phyloP scores from a whole-genome alignment of 2,888 invertebrate species.

The Nomada flava region DNA sequence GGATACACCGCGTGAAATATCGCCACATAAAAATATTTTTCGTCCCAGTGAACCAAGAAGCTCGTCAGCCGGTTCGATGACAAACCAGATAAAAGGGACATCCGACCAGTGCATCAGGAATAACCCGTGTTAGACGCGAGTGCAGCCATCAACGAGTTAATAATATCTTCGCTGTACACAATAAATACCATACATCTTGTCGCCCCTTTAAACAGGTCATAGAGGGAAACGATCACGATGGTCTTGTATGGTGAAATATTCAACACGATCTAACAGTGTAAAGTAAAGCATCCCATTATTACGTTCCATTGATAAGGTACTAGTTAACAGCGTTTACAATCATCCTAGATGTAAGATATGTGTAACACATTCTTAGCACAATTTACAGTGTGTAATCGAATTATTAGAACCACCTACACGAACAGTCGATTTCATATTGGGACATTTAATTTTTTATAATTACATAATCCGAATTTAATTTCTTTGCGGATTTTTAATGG shows the following conservation, averaged over 20 bases:
- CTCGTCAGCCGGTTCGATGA: slow-evolving; percentile 9
- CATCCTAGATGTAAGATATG: too few relatives aligned
- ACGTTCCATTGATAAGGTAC: slow-evolving; percentile 1
- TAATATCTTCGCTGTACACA: slow-evolving; percentile 30
- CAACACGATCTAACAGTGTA: not conserved
- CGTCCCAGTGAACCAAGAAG: not conserved
- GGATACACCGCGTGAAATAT: not conserved
- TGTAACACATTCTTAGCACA: too few relatives aligned
- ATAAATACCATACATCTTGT: slow-evolving; percentile 37
- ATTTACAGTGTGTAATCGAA: too few relatives aligned
- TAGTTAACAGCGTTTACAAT: too few relatives aligned
- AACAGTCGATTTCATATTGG: too few relatives aligned
- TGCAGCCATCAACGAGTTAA: slow-evolving; percentile 20
- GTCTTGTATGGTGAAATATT: not conserved
- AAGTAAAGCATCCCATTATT: slow-evolving; percentile 25
- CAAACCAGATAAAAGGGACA: slow-evolving; percentile 8
- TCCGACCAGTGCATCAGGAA: slow-evolving; percentile 16
- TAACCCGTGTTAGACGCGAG: slow-evolving; percentile 9
- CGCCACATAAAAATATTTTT: not conserved
- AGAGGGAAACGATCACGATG: not conserved
- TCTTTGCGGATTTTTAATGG: too few relatives aligned
- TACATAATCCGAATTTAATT: too few relatives aligned
- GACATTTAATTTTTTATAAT: too few relatives aligned
- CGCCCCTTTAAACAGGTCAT: slow-evolving; percentile 29
- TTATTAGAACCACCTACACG: too few relatives aligned